Base-by-base conservation (phyloP, 2,113 vertebrate genomes). In the Corydoras sp. region DNA sequence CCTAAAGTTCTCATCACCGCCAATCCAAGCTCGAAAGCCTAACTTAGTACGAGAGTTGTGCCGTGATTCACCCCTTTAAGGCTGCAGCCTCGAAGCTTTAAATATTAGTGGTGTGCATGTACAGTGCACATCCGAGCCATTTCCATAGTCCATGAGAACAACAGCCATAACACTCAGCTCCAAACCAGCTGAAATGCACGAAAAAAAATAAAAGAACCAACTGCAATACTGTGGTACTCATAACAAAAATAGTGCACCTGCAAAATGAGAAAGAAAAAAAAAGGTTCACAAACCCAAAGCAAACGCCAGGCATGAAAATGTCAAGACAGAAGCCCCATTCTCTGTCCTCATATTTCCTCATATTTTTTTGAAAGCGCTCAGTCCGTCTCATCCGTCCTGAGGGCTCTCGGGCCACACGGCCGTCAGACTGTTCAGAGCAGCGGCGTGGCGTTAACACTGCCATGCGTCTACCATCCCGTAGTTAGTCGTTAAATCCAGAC, bases 401-500 rank as follows among this genome's bases (percentile, higher is more conserved):
- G 29, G 71, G 48, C 15, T 69, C 43, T 61, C 66, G 56, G 50
- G 65, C 58, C 72, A 68, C 65, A 60, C 50, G 10, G 67, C 54
- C 14, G 49, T 66, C 68, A 50, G 68, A 63, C 72, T 72, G 68
- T 75, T 60, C 66, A 65, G 8, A 72, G 73, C 55, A 65, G 63
- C 63, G 53, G 63, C 56, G 49, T 74, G 58, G 64, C 31, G 54
- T 58, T 54, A 43, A 48, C 65, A 18, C 61, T 58, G 1, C 18
- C 58, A 10, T 68, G 11, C 18, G 13, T 55, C 48, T 68, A 74
- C 65, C 58, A 48, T 73, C 71, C 14, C 14, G 64, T 53, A 11
- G 49, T 61, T 73, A 68, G 72, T 73, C 29, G 60, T 72, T 71
- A 76, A 76, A 85, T 92, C 90, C 89, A 90, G 83, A 89, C 90